Percentiles rank a stretch among this genome's conserved stretches.
Evolutionary conservation across 2,888 invertebrate genomes (phyloP).

Genomic region (Clepsis dumicolana): DNA sequence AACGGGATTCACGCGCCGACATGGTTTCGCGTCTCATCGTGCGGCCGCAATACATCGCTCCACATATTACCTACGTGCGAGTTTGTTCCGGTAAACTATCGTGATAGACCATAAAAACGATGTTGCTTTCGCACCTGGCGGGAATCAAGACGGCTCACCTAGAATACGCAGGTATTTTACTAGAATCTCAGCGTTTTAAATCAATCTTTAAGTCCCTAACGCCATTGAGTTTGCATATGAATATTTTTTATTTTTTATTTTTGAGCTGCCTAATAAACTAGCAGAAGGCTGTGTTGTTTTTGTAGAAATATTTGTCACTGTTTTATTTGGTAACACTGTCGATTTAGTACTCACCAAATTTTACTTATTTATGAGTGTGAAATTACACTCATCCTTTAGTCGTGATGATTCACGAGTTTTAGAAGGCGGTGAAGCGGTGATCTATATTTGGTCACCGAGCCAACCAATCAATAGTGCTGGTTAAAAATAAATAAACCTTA

Average conservation of each 20-base stretch:
- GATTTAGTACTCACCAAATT: too few species aligned
- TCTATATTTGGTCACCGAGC: neutral
- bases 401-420: too few species aligned
- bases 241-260: too few species aligned
- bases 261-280: too few species aligned
- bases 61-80: conserved; percentile 78
- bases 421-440: too few species aligned
- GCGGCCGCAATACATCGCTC: conserved; percentile 83
- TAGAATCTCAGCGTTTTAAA: conserved; percentile 4
- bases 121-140: conserved; percentile 54
- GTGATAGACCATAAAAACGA: conserved; percentile 65
- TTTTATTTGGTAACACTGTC: neutral
- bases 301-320: neutral
- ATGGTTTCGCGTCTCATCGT: conserved; percentile 83
- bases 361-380: too few species aligned
- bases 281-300: neutral
- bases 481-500: neutral
- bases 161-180: conserved; percentile 41
- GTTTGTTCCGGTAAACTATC: conserved; percentile 79
- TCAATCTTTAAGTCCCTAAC: neutral
- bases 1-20: conserved; percentile 82
- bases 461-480: neutral
- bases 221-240: neutral
- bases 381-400: too few species aligned
- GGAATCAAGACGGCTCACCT: conserved; percentile 41